Evolutionary conservation across 2,888 invertebrate genomes (phyloP).

Genomic region (Steinernema hermaphroditum): DNA sequence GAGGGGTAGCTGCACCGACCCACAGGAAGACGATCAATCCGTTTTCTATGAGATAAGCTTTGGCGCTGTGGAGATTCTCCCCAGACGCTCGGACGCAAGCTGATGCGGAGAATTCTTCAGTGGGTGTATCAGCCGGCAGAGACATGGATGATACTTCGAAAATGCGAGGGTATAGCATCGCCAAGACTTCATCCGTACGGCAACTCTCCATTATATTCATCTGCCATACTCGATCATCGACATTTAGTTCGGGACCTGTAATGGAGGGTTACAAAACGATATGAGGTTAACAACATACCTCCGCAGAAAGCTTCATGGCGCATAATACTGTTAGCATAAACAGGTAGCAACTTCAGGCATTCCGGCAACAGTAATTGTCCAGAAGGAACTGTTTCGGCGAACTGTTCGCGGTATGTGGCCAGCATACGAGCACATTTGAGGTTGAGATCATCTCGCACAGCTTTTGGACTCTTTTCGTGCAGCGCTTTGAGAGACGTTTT

Average conservation of each 20-base stretch:
- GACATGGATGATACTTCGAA: constrained; percentile 67
- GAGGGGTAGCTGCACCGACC: constrained; percentile 81
- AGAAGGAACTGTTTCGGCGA: constrained; percentile 86
- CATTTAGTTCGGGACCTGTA: constrained; percentile 80
- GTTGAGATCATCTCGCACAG: constrained; percentile 83
- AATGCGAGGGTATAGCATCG: constrained; percentile 89
- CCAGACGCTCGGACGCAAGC: constrained; percentile 77
- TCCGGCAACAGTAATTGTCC: constrained; percentile 97
- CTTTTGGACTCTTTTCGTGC: constrained; percentile 81
- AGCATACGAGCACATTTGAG: constrained; percentile 81
- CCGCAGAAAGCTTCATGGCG: constrained; percentile 81
- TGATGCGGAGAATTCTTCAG: constrained; percentile 70
- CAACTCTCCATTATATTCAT: constrained; percentile 87
- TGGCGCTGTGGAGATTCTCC: constrained; percentile 39
- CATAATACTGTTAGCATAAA: constrained; percentile 89
- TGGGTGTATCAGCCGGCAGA: constrained; percentile 34
- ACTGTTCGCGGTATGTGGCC: constrained; percentile 90
- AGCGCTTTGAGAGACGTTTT: constrained; percentile 84
- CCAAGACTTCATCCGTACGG: constrained; percentile 81
- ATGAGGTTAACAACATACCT: constrained; percentile 5
- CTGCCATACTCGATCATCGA: constrained; percentile 90
- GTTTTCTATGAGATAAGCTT: constrained; percentile 90
- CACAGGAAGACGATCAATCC: constrained; percentile 93
- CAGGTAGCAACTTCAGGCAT: constrained; percentile 85
- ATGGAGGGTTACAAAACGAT: too few species aligned